These are phyloP conservation scores for Acromyrmex heyeri DNA, from an alignment of 1,140 invertebrate genomes.

Conservation along the genomic window DNA sequence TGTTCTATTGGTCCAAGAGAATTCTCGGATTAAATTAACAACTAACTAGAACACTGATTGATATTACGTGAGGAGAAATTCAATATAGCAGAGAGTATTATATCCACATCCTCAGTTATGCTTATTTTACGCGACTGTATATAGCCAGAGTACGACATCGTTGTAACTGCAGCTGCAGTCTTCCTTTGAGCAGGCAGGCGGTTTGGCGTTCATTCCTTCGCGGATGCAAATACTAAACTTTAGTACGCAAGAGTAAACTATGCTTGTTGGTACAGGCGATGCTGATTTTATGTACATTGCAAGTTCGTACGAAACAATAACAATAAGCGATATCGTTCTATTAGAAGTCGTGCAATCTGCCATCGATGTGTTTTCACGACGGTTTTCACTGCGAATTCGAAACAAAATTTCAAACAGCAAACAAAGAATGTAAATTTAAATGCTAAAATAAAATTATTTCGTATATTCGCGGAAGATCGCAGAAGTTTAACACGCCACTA, in stretches of 20 bases:
- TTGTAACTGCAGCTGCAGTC: constrained; percentile 28
- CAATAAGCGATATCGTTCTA: background rate
- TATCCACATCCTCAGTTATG: constrained; percentile 34
- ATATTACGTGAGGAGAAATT: constrained; percentile 53
- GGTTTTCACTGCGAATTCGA: background rate
- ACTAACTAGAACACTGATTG: constrained; percentile 60
- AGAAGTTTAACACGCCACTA: background rate
- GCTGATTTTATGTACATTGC: constrained; percentile 43
- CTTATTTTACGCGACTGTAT: constrained; percentile 23
- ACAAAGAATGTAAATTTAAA: background rate
- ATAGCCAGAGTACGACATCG: constrained; percentile 20
- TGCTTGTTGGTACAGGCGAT: constrained; percentile 10
- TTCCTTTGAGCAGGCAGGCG: constrained; percentile 24
- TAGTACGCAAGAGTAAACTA: constrained; percentile 8
- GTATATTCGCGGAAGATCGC: background rate
- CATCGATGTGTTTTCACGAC: background rate
- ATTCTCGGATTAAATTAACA: constrained; percentile 14
- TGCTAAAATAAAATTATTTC: constrained; percentile 6
- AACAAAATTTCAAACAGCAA: constrained; percentile 4
- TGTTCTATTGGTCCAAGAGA: background rate
- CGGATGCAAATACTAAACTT: constrained; percentile 44
- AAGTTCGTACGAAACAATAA: constrained; percentile 34
- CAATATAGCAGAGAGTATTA: constrained; percentile 35
- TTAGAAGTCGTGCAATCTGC: background rate
- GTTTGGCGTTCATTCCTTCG: constrained; percentile 11